phyloP scores from a whole-genome alignment of 1,140 invertebrate genomes.

The Lucilia cuprina region DNA sequence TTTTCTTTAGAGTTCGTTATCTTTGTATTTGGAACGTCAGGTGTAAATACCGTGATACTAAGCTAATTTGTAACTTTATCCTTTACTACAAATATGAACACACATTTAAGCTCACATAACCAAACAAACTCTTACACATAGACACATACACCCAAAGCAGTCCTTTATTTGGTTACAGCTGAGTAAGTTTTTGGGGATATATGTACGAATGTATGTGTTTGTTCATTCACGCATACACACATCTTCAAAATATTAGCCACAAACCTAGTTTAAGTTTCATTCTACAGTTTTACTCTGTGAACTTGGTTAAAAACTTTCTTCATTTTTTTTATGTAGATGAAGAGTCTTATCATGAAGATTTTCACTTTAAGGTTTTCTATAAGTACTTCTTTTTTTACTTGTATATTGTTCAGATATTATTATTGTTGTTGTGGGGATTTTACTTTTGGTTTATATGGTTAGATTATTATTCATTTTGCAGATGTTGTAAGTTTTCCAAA shows the following conservation, averaged over 20 bases:
- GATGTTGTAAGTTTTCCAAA: neutral
- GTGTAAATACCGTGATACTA: constrained; percentile 34
- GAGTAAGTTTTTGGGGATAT: constrained; percentile 21
- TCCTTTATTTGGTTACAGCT: constrained; percentile 17
- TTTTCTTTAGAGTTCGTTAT: constrained; percentile 29
- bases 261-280: neutral
- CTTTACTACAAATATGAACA: constrained; percentile 1
- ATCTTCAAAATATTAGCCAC: constrained; percentile 28
- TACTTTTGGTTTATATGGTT: constrained; percentile 1
- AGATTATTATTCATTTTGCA: neutral
- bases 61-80: constrained; percentile 34
- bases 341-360: constrained; percentile 23
- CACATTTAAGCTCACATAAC: neutral
- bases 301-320: constrained; percentile 11
- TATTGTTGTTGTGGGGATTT: neutral
- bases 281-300: neutral
- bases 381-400: constrained; percentile 3
- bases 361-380: constrained; percentile 30
- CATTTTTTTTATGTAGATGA: neutral
- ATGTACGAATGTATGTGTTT: neutral
- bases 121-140: neutral
- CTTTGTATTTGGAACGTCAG: constrained; percentile 35
- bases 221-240: neutral
- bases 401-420: neutral
- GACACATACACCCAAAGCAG: no score